Percentiles rank a stretch among this genome's conserved stretches.
These are phyloP conservation scores for Erinaceus europaeus DNA, from an alignment of 2,113 vertebrate genomes.

Conservation along the genomic window DNA sequence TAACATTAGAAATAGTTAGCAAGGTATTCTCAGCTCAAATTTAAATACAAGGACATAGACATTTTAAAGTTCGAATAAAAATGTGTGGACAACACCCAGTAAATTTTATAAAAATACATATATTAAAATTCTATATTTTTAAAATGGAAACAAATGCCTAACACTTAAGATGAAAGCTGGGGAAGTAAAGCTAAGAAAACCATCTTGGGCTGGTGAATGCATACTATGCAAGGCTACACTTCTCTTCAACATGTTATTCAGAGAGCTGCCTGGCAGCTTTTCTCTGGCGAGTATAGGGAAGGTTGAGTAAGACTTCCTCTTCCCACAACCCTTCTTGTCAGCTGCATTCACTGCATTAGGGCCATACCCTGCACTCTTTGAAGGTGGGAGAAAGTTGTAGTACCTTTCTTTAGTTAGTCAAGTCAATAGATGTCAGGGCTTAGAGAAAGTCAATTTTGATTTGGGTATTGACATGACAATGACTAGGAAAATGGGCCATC, in stretches of 20 bases:
- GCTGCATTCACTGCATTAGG: not conserved
- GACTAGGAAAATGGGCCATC: not conserved
- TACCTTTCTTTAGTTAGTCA: not conserved
- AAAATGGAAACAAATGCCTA: not conserved
- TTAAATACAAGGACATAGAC: not conserved
- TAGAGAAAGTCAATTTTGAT: not conserved
- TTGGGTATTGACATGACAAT: not conserved
- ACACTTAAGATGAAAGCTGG: not conserved
- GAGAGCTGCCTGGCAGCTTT: not conserved
- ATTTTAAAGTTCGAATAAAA: not conserved
- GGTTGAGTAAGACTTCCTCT: no score
- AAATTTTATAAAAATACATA: not conserved
- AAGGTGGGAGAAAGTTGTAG: not conserved
- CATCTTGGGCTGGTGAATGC: not conserved
- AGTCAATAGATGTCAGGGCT: not conserved
- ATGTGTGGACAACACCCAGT: not conserved
- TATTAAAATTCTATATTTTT: not conserved
- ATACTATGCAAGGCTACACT: not conserved
- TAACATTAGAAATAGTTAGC: not conserved
- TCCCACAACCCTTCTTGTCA: not conserved
- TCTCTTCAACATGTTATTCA: not conserved
- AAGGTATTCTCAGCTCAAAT: not conserved
- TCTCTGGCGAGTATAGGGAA: rapidly evolving
- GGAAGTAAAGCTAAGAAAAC: not conserved
- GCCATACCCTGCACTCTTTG: not conserved